A percentile compares a stretch with the other conserved stretches of the same genome.
phyloP scores from a whole-genome alignment of 2,113 vertebrate genomes.

The Hypomesus transpacificus region DNA sequence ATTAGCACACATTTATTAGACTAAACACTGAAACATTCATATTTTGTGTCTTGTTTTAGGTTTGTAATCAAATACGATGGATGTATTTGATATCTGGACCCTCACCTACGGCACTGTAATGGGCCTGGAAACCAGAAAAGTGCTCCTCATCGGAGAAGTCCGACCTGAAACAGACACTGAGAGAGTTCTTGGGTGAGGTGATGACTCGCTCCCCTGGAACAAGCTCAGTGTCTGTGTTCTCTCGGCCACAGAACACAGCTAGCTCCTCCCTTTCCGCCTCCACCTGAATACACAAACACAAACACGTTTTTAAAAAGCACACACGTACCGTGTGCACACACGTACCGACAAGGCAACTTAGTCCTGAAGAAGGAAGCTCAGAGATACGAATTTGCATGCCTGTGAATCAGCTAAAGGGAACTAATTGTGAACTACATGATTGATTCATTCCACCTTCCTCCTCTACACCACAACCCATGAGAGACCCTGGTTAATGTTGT shows the following conservation, averaged over 20 bases:
- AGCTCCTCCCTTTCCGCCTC: slow-evolving; percentile 81
- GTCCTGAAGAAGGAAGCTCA: background rate
- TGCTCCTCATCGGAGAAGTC: slow-evolving; percentile 95
- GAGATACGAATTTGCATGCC: background rate
- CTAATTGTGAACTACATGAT: background rate
- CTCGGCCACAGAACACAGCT: slow-evolving; percentile 84
- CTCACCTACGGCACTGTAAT: slow-evolving; percentile 89
- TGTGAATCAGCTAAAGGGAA: background rate
- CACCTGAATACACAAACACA: slow-evolving; percentile 64
- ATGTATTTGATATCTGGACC: background rate
- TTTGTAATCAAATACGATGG: background rate
- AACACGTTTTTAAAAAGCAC: slow-evolving; percentile 5
- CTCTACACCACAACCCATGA: too few species aligned
- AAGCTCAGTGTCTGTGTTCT: slow-evolving; percentile 85
- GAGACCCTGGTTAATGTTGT: background rate
- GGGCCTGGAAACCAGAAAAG: slow-evolving; percentile 87
- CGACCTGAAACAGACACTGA: slow-evolving; percentile 82
- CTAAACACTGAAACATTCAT: background rate
- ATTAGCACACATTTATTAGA: too few species aligned
- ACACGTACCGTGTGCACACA: too few species aligned
- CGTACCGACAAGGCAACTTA: background rate
- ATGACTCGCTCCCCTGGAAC: slow-evolving; percentile 78
- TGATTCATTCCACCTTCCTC: background rate
- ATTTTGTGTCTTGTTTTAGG: background rate
- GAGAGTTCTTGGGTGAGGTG: slow-evolving; percentile 73